Percentiles rank a stretch among this genome's conserved stretches.
Evolutionary conservation across 2,797 vertebrate genomes (phyloP).

Genomic region (Argya squamiceps): DNA sequence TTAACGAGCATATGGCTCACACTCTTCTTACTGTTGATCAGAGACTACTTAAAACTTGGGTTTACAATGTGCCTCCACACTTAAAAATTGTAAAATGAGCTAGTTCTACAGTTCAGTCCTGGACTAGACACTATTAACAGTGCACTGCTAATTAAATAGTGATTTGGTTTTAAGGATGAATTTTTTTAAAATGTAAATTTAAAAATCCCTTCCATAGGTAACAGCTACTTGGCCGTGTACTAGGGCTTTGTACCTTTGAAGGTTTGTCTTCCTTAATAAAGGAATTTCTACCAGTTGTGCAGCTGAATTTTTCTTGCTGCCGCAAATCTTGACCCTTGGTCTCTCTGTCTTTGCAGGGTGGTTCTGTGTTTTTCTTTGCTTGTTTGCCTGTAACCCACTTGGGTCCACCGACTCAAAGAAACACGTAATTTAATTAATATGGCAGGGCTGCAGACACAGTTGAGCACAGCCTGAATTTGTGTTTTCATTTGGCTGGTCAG

Average conservation of each 20-base stretch:
- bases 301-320: neutral
- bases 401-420: neutral
- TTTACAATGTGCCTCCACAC: neutral
- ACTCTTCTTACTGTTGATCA: neutral
- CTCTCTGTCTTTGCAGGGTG: neutral
- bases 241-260: neutral
- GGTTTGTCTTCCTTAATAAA: neutral
- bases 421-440: neutral
- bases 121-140: neutral
- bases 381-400: neutral
- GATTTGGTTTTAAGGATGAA: neutral
- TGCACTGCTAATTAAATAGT: neutral
- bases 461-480: conserved; percentile 2
- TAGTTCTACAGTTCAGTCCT: neutral
- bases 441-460: neutral
- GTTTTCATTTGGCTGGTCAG: conserved; percentile 25
- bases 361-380: neutral
- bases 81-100: neutral
- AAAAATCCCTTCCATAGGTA: neutral
- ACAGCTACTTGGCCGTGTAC: neutral
- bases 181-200: accelerated
- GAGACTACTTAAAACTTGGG: neutral
- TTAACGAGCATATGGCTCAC: neutral
- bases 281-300: neutral
- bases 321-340: neutral